Evolutionary conservation across 2,888 invertebrate species (phyloP).

Genomic region (Neoscelio sp.): DNA sequence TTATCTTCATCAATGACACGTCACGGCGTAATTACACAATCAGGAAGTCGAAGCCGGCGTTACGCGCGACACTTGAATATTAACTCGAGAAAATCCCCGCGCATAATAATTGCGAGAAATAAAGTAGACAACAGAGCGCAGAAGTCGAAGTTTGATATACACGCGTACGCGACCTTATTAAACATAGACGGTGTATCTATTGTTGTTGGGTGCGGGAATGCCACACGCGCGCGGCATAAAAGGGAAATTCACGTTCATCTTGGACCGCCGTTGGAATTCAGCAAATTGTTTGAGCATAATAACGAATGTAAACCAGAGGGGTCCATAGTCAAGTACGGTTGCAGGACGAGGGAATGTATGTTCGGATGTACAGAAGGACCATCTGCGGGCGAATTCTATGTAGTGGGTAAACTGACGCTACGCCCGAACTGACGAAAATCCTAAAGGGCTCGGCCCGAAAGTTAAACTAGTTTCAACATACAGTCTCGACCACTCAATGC

Average conservation of each 20-base stretch:
- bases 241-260: constrained; percentile 55
- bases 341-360: constrained; percentile 51
- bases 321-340: constrained; percentile 41
- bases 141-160: constrained; percentile 45
- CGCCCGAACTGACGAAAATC: constrained; percentile 64
- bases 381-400: constrained; percentile 63
- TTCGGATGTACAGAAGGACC: constrained; percentile 59
- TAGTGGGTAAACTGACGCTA: constrained; percentile 63
- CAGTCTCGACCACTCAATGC: constrained; percentile 63
- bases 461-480: constrained; percentile 65
- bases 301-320: constrained; percentile 61
- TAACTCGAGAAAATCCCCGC: constrained; percentile 32
- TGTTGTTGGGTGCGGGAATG: constrained; percentile 61
- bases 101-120: constrained; percentile 59
- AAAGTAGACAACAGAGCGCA: constrained; percentile 37
- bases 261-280: constrained; percentile 52
- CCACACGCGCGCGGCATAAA: constrained; percentile 51
- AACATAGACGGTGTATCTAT: constrained; percentile 51
- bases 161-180: constrained; percentile 56
- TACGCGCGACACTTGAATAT: constrained; percentile 33
- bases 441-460: constrained; percentile 54
- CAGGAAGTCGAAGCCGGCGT: constrained; percentile 4
- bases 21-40: constrained; percentile 28
- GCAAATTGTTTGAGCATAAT: constrained; percentile 67
- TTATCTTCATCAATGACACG: neutral